Base-by-base conservation (phyloP, 1,140 invertebrate species). In the Drosophila nebulosa region DNA sequence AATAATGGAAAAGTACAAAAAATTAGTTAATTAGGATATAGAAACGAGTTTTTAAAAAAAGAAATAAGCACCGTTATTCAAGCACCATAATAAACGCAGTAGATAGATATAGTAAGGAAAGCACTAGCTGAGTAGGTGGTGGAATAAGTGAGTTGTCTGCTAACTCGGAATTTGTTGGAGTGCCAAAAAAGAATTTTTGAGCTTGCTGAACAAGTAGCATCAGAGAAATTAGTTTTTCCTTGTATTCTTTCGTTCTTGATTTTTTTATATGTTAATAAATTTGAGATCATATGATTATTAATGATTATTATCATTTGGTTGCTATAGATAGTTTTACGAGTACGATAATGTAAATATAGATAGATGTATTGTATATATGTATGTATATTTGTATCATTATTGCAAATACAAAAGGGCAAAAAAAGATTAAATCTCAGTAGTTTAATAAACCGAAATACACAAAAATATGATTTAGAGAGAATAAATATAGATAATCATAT, bases 251-350 rank as follows among this genome's bases (percentile, higher is more conserved):
- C 51, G 24, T 39, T n/a, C 22, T 46, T 51, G 56, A 55, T 26
- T 18, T 55, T 18, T 63, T 36, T 59, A 42, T 39, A 16, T 22
- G 18, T 16, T 52, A 14, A 16, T 24, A 26, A 55, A 61, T 56
- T 80, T 68, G 55, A 68, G 57, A 71, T 71, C 63, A 78, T 50
- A 63, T 74, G 30, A 42, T 21, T 46, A 46, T 21, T 18, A 27
- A 27, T 30, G n/a, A 67, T 58, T 52, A 64, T 55, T 24, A 68
- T 56, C 42, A 65, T 56, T 59, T 59, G 78, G 57, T 71, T 63
- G 70, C 74, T 74, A 80, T 77, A 59, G 55, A 46, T 72, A 67
- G 57, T 42, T 63, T 46, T 64, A 71, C 39, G 46, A 78, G 58
- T 70, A 84, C 63, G 64, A 75, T 66, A 66, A 85, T 75, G 39